Evolutionary conservation across 2,888 invertebrate species (phyloP).

Genomic region (Pogonocherus hispidulus): DNA sequence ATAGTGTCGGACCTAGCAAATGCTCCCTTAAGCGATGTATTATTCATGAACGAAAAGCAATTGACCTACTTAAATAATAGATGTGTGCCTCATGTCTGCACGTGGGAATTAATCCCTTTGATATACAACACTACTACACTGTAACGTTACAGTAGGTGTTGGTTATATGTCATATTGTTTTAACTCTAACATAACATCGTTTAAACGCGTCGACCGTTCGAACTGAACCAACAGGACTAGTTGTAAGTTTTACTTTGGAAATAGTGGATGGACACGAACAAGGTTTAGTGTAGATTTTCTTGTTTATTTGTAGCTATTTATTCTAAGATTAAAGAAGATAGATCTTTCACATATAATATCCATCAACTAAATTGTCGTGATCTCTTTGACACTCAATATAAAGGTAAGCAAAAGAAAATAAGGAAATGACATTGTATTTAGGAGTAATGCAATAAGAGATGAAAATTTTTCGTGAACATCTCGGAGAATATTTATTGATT

Average conservation of each 20-base stretch:
- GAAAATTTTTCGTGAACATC: too few relatives aligned
- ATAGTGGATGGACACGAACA: too few relatives aligned
- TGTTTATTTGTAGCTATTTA: too few relatives aligned
- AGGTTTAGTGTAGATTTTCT: too few relatives aligned
- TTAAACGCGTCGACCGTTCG: background rate
- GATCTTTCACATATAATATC: too few relatives aligned
- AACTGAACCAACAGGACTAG: background rate
- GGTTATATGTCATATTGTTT: constrained; percentile 19
- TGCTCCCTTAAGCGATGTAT: constrained; percentile 25
- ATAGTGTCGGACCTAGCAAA: constrained; percentile 14
- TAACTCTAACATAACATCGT: background rate
- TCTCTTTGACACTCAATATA: too few relatives aligned
- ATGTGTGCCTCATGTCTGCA: constrained; percentile 12
- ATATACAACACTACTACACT: constrained; percentile 10
- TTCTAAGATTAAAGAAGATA: too few relatives aligned
- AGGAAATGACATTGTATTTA: too few relatives aligned
- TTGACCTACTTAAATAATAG: constrained; percentile 34
- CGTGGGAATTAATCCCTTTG: constrained; percentile 35
- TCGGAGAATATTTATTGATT: too few relatives aligned
- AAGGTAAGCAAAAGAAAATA: too few relatives aligned
- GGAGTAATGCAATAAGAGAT: too few relatives aligned
- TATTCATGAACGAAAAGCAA: constrained; percentile 37
- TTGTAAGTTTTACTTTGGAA: background rate
- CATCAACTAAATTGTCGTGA: too few relatives aligned
- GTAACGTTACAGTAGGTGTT: constrained; percentile 19